phyloP scores from a whole-genome alignment of 2,888 invertebrate species.

The Eledone cirrhosa region DNA sequence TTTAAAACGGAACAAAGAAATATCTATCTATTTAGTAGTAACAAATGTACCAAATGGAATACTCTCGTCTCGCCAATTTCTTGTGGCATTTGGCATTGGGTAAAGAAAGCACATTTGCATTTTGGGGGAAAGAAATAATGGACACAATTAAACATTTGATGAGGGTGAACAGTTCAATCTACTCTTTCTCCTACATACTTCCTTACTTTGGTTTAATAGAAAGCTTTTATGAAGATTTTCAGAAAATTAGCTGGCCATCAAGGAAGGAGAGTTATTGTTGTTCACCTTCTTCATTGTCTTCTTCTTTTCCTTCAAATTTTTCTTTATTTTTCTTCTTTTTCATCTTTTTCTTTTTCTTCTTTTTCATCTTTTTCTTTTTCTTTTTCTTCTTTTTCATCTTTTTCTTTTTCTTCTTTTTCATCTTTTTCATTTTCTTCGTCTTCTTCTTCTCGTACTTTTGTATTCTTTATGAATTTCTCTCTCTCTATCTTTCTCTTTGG shows the following conservation, averaged over 20 bases:
- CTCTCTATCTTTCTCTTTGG: slow-evolving; percentile 13
- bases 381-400: background rate
- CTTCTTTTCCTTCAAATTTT: background rate
- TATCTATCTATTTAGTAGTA: background rate
- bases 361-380: background rate
- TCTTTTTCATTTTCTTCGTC: background rate
- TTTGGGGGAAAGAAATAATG: too few species aligned
- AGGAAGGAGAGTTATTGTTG: background rate
- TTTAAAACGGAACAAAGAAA: background rate
- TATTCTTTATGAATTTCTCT: background rate
- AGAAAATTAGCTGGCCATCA: too few species aligned
- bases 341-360: background rate
- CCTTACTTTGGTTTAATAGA: too few species aligned
- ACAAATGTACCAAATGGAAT: too few species aligned
- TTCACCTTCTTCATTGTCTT: background rate
- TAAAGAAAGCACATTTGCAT: too few species aligned
- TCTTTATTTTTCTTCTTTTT: slow-evolving; percentile 29
- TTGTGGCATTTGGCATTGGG: too few species aligned
- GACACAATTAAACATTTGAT: too few species aligned
- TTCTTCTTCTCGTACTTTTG: background rate
- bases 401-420: background rate
- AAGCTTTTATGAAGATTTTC: too few species aligned
- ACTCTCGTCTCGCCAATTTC: too few species aligned
- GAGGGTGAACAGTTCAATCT: too few species aligned
- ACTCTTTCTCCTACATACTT: too few species aligned